These are phyloP conservation scores for Erythrolamprus reginae DNA, from an alignment of 2,113 vertebrate species.

Conservation along the genomic window DNA sequence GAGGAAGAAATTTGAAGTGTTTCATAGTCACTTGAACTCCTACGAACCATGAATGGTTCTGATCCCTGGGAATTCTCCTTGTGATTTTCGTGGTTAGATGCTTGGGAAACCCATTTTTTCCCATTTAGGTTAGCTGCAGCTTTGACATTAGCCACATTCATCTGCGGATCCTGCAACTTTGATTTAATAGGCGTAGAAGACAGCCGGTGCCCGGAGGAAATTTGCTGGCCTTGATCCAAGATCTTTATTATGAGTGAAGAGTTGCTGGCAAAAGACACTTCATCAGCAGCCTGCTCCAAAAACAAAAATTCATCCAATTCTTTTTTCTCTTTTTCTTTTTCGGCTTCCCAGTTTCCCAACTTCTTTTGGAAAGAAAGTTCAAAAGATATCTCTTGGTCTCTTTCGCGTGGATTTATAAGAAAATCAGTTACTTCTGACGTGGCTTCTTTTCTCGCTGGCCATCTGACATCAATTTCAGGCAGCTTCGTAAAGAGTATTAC, in stretches of 20 bases:
- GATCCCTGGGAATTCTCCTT: slow-evolving; percentile 9
- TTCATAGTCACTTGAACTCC: slow-evolving; percentile 24
- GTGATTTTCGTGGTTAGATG: slow-evolving; percentile 11
- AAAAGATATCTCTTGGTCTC: slow-evolving; percentile 68
- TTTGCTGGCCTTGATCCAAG: slow-evolving; percentile 75
- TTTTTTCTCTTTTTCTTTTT: slow-evolving; percentile 77
- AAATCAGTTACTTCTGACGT: background rate
- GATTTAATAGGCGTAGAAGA: slow-evolving; percentile 92
- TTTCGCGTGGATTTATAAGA: background rate
- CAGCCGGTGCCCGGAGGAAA: slow-evolving; percentile 67
- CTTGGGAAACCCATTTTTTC: background rate
- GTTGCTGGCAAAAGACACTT: slow-evolving; percentile 94
- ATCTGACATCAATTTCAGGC: slow-evolving; percentile 19
- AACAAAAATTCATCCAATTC: slow-evolving; percentile 96
- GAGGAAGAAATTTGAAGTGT: slow-evolving; percentile 2
- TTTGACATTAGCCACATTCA: accelerated
- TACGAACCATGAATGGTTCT: slow-evolving; percentile 14
- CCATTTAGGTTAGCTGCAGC: slow-evolving; percentile 10
- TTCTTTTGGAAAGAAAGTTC: slow-evolving; percentile 84
- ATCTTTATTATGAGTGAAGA: slow-evolving; percentile 91
- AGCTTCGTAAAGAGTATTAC: slow-evolving; percentile 31
- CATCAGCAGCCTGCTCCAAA: slow-evolving; percentile 89
- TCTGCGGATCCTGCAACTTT: slow-evolving; percentile 34
- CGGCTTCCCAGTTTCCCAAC: slow-evolving; percentile 76
- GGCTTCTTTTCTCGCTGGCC: slow-evolving; percentile 26